Percentiles rank a stretch among this genome's conserved stretches.
These are phyloP conservation scores for Quadroppia sp. DNA, from an alignment of 2,888 invertebrate species.

Conservation along the genomic window DNA sequence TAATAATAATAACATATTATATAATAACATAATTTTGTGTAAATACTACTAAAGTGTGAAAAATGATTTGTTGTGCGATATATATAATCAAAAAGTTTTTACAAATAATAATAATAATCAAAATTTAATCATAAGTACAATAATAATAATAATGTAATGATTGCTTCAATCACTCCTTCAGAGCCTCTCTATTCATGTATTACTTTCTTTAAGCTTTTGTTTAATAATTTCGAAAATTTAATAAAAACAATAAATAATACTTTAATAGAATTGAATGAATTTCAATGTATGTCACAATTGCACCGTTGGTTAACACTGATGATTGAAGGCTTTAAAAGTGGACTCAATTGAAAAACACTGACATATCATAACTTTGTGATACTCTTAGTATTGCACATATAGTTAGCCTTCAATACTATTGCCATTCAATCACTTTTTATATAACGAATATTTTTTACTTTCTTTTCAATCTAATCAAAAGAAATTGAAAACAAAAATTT, in stretches of 20 bases:
- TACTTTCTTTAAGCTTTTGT: not conserved
- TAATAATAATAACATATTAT: constrained; percentile 30
- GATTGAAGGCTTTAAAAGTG: too few species aligned
- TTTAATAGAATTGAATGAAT: not conserved
- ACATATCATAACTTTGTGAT: not conserved
- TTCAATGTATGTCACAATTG: not conserved
- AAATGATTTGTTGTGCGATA: constrained; percentile 33
- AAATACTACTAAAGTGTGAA: constrained; percentile 15
- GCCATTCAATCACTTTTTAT: not conserved
- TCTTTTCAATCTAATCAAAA: not conserved
- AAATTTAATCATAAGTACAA: constrained; percentile 26
- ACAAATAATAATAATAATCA: constrained; percentile 17
- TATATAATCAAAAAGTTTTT: constrained; percentile 15
- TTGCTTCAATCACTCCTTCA: not conserved
- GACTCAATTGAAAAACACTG: not conserved
- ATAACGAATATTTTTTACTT: not conserved
- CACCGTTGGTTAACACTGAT: constrained; percentile 10
- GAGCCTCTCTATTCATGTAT: not conserved
- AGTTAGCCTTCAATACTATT: not conserved
- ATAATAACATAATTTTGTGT: constrained; percentile 32
- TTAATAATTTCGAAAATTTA: too few species aligned
- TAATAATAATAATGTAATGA: not conserved
- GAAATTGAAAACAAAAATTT: not conserved
- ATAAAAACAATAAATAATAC: too few species aligned
- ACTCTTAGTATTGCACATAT: constrained; percentile 19